Base-by-base conservation (phyloP, 2,797 vertebrate species). In the Darevskia nairensis region DNA sequence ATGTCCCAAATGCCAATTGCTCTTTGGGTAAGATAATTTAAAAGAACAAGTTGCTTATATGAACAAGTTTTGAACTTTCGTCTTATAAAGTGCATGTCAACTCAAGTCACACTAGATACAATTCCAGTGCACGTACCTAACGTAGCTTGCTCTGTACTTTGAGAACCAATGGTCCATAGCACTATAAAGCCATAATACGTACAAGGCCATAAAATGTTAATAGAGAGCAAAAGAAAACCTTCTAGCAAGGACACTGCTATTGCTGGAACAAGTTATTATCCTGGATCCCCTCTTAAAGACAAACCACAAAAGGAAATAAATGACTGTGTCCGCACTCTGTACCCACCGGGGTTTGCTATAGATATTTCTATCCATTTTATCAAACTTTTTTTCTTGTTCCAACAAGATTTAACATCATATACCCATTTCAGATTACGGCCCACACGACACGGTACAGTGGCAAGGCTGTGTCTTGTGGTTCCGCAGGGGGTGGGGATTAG, bases 231-330 rank as follows among this genome's bases (percentile, higher is more conserved):
- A 82, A 82, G n/a, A 5, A 82, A 66, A 50, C n/a, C 66, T 85
- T 85, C 82, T 23, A 72, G 9, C 66, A 89, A 89, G 76, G 35
- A 61, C 66, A 80, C 17, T 74, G 66, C 76, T 89, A 80, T 61
- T 85, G 32, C 9, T 85, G 41, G 69, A 85, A 85, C 66, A 89
- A 80, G 21, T 84, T 50, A 86, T 46, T 71, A 71, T 59, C 29
- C 80, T 75, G n/a, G 32, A 69, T 69, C 77, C 55, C 72, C n/a
- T 41, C 82, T 78, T n/a, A 13, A 19, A 88, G 81, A 85, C 44
- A 35, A 41, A 35, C 21, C n/a, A 84, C 4, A 35, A 59, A 82
- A 77, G 71, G 44, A 68, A 87, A 87, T 59, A 75, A 87, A 76
- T 39, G 13, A 77, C 25, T 64, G 25, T 77, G 41, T 77, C 25